Evolutionary conservation across 92 coral and sea anemone species (phyloP).

Genomic region (Phenganax marumi): DNA sequence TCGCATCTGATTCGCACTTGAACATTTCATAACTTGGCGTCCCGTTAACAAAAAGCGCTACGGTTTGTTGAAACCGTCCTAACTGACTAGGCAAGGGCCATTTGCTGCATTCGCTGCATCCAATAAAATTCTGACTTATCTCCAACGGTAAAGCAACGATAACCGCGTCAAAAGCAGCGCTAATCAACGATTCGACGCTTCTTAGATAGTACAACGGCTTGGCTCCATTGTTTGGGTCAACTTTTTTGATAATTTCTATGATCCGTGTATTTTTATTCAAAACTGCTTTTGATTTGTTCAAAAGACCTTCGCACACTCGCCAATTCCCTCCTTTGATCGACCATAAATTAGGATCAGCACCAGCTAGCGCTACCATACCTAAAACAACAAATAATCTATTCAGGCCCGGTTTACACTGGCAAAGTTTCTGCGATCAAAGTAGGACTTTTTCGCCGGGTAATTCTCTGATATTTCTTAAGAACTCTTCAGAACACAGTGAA

Average conservation of each 20-base stretch:
- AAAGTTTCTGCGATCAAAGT: too few species aligned
- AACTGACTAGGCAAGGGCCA: constrained; percentile 70
- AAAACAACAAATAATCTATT: too few species aligned
- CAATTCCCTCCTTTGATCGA: constrained; percentile 92
- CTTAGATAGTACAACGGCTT: constrained; percentile 62
- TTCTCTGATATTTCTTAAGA: too few species aligned
- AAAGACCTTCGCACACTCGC: constrained; percentile 82
- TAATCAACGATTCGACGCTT: constrained; percentile 43
- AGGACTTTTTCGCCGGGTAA: too few species aligned
- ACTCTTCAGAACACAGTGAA: too few species aligned
- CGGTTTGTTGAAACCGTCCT: constrained; percentile 84
- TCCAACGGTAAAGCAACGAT: constrained; percentile 86
- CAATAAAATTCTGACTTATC: constrained; percentile 55
- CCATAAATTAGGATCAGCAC: constrained; percentile 85
- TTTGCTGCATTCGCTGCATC: constrained; percentile 68
- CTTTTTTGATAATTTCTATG: constrained; percentile 56
- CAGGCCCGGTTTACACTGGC: too few species aligned
- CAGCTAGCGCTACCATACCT: constrained; percentile 94
- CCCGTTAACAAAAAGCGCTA: constrained; percentile 75
- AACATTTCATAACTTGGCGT: constrained; percentile 67
- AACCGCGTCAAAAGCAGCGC: constrained; percentile 69
- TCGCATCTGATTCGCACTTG: constrained; percentile 53
- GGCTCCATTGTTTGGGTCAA: not conserved
- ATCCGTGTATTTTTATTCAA: constrained; percentile 68
- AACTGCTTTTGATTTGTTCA: constrained; percentile 63